Evolutionary conservation across 1,140 invertebrate species (phyloP).

Genomic region (Meloidogyne hapla): DNA sequence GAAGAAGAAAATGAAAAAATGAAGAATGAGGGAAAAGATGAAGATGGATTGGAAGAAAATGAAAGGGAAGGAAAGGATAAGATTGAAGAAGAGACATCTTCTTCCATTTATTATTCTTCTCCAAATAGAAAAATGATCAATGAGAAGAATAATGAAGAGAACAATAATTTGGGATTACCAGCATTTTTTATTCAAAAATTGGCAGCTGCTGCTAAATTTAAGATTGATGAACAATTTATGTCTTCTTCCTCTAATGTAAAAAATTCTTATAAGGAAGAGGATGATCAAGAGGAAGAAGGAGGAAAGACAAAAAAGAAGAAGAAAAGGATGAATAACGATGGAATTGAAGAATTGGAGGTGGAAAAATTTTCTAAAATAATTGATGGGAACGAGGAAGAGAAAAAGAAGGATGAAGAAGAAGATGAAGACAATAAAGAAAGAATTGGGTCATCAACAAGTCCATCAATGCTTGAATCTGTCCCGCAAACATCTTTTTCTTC

Average conservation of each 20-base stretch:
- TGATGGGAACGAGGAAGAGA: background rate
- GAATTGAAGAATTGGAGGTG: background rate
- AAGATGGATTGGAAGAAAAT: too few species aligned
- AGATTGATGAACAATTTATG: background rate
- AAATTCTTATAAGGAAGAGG: background rate
- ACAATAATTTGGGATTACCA: conserved; percentile 3
- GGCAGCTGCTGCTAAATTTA: conserved; percentile 4
- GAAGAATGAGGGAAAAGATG: background rate
- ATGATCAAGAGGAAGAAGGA: background rate
- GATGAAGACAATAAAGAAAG: background rate
- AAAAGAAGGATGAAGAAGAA: background rate
- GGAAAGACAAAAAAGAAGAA: conserved; percentile 4
- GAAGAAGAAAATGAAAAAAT: conserved; percentile 4
- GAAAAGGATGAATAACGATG: background rate
- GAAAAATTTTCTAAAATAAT: background rate
- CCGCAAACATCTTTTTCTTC: background rate
- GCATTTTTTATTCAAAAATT: conserved; percentile 28
- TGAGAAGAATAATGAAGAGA: conserved; percentile 1
- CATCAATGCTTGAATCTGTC: background rate
- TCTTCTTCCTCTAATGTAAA: background rate
- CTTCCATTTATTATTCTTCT: background rate
- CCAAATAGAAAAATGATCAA: background rate
- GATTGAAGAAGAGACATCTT: background rate
- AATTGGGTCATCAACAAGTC: background rate
- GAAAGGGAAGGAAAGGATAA: background rate